Evolutionary conservation across 2,113 vertebrate genomes (phyloP).

Genomic region (Helogale parvula): DNA sequence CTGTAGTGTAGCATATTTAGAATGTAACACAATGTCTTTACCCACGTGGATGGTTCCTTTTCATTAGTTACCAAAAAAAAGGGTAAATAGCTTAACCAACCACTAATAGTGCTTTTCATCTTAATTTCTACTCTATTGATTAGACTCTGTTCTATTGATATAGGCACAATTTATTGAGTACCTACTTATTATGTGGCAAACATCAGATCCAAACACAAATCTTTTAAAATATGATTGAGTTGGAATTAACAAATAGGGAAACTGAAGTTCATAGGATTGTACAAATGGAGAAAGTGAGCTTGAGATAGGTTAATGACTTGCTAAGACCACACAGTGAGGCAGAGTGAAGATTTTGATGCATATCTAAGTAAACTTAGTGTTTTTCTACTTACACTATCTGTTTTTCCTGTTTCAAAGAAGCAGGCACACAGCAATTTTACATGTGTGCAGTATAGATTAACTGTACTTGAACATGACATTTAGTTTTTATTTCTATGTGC

Average conservation of each 20-base stretch:
- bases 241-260: not conserved
- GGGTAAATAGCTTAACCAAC: not conserved
- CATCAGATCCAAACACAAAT: not conserved
- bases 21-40: not conserved
- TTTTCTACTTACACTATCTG: not conserved
- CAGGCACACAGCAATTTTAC: not conserved
- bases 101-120: not conserved
- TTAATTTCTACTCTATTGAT: conserved; percentile 47
- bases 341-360: not conserved
- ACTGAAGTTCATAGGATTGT: conserved; percentile 7
- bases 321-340: not conserved
- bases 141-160: not conserved
- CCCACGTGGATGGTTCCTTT: not conserved
- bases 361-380: not conserved
- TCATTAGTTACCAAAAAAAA: not conserved
- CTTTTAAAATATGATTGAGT: not conserved
- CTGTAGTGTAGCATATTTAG: not conserved
- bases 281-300: not conserved
- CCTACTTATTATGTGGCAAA: not conserved
- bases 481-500: not conserved
- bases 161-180: not conserved
- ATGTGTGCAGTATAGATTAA: not conserved
- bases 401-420: conserved; percentile 10
- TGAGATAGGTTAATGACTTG: not conserved
- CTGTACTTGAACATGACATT: conserved; percentile 16